Base-by-base conservation (phyloP, 2,113 vertebrate species). In the Catharus bicknelli region DNA sequence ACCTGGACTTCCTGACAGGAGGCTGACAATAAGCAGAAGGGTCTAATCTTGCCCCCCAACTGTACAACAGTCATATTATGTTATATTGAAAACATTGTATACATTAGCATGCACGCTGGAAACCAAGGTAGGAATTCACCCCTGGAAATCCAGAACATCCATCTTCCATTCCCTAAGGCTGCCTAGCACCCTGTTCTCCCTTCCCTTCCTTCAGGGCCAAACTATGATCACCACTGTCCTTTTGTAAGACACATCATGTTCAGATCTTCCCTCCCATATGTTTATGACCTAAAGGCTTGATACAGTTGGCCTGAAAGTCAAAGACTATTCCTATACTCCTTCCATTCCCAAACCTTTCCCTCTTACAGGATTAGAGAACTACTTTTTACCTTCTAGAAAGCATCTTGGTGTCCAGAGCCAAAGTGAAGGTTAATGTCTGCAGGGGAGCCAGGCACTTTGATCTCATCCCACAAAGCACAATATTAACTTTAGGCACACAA, bases 401-500 rank as follows among this genome's bases (percentile, higher is more conserved):
- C 30, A 59, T 42, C 25, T 54, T 38, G 13, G 55, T 73, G 45
- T 70, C 57, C 36, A 77, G 29, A 75, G 47, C 50, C 62, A 82
- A 77, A 92, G 77, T 36, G 47, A 92, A 34, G 55, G n/a, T 36
- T 94, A 55, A 55, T 36, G 63, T 70, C 66, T 92, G 27, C 72
- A 92, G 63, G 38, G 18, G 30, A 89, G 38, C 40, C 59, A 79
- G 34, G 74, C 66, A 51, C 30, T 55, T 47, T 59, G 86, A 86
- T 73, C 47, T 90, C 63, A 94, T 47, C 50, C 48, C 79, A 83
- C 45, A 81, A 88, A 83, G n/a, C 63, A 77, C 38, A 74, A 40
- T 36, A 90, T 77, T 90, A 90, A 87, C 66, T 85, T 87, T 21
- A 77, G 69, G 32, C 72, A 88, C 50, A 70, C 23, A 77, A 90